Conservation (phyloP, 2,113 vertebrate genomes). For the Cyanoramphus novaezelandiae region DNA sequence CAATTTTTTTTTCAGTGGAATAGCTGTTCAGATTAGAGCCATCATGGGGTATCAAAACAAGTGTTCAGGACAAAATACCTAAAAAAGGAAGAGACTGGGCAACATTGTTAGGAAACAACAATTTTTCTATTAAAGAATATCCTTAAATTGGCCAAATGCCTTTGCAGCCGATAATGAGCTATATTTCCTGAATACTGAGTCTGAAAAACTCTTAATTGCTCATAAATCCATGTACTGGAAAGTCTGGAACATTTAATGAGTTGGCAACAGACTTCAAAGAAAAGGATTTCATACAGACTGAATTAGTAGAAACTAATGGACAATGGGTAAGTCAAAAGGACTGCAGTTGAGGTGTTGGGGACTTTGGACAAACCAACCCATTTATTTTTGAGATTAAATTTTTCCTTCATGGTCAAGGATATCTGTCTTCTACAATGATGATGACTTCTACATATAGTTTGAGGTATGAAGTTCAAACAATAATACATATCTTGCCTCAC, state of each 20-base stretch:
- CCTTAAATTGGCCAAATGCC: slow-evolving; percentile 42
- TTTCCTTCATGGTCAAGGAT: not conserved
- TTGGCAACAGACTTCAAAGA: slow-evolving; percentile 32
- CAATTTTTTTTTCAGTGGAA: not conserved
- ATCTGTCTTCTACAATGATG: not conserved
- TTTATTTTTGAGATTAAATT: not conserved
- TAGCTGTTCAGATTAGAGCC: not conserved
- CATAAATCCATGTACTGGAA: slow-evolving; percentile 29
- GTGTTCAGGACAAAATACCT: not conserved
- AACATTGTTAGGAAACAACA: slow-evolving; percentile 34
- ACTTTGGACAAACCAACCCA: not conserved
- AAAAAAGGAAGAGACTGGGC: not conserved
- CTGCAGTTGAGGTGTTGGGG: not conserved
- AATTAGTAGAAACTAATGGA: not conserved
- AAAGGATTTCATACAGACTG: not conserved
- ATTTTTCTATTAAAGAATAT: slow-evolving; percentile 18
- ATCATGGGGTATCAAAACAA: not conserved
- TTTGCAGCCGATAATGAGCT: slow-evolving; percentile 40
- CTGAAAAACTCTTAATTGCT: slow-evolving; percentile 53
- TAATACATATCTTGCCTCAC: not conserved
- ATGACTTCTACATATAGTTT: not conserved
- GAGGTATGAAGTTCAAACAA: not conserved
- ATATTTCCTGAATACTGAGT: slow-evolving; percentile 30
- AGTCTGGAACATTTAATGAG: slow-evolving; percentile 46
- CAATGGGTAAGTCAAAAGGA: not conserved